These are phyloP conservation scores for Triplophysa rosa DNA, from an alignment of 2,113 vertebrate species.

Conservation along the genomic window DNA sequence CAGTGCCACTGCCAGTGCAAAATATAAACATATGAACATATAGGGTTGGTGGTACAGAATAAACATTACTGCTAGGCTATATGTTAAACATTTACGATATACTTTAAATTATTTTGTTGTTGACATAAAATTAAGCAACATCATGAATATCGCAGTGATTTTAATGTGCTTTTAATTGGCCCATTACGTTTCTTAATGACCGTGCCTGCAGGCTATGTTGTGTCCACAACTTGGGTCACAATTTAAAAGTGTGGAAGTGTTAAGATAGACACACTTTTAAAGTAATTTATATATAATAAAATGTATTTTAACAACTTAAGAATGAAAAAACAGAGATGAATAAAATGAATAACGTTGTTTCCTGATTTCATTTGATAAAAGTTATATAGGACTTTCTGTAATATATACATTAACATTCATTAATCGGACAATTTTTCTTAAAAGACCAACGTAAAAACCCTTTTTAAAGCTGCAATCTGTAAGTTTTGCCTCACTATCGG, in stretches of 20 bases:
- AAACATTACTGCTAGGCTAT: not conserved
- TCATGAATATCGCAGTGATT: not conserved
- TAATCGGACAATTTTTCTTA: no score
- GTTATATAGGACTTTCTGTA: no score
- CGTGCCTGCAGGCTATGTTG: not conserved
- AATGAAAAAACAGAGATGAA: no score
- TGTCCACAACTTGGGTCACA: not conserved
- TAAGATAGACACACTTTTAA: not conserved
- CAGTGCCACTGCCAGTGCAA: not conserved
- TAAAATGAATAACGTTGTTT: no score
- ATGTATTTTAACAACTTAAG: no score
- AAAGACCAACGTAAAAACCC: no score
- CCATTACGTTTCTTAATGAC: not conserved
- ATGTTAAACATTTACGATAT: not conserved
- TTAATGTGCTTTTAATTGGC: not conserved
- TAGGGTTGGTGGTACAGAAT: not conserved
- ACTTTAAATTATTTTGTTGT: not conserved
- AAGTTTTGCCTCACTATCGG: no score
- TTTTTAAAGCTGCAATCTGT: no score
- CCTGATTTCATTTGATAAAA: no score
- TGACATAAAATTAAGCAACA: not conserved
- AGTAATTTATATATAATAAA: no score
- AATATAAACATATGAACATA: not conserved
- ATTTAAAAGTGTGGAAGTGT: not conserved
- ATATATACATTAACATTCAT: no score